Base-by-base conservation (phyloP, 2,797 vertebrate genomes). In the Phoeniculus purpureus region DNA sequence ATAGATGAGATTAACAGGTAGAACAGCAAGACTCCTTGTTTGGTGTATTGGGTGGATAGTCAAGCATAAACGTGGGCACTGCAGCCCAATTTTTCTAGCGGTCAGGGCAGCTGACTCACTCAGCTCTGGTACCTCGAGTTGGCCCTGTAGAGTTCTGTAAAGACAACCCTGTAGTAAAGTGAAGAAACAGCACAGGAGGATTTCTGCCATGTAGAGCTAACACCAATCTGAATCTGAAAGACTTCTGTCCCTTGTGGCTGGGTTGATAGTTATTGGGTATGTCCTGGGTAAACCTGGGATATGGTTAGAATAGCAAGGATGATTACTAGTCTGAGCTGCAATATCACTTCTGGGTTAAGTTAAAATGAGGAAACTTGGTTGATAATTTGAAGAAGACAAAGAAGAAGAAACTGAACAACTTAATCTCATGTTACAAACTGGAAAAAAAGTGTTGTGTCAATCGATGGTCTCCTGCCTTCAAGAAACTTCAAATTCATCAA, bases 251-350 rank as follows among this genome's bases (percentile, higher is more conserved):
- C 31, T 62, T 34, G 8, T 0, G 0, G 0, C 15, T 34, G 13
- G 4, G 1, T 0, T 1, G 3, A 6, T 10, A 15, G 22, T n/a
- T 58, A 71, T 0, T 45, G 3, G 17, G 9, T 26, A 31, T 19
- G 31, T 26, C 34, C 52, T 15, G 71, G 27, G n/a, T 14, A 58
- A 68, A 29, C 16, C 16, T 54, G 31, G 10, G n/a, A 45, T 74
- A n/a, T 12, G 34, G 18, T 26, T 60, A 29, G 13, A 83, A 50
- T 6, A 81, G 40, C 21, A 79, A 76, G 32, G 9, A 21, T 1
- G 6, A 12, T 14, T 45, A 31, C 29, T 26, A 37, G 6, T 17
- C 64, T 52, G 14, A 64, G 40, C 19, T 86, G 26, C 16, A 43
- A 52, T 3, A 3, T 47, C 45, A 47, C 45, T 18, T 47, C 14